phyloP scores from a whole-genome alignment of 2,113 vertebrate genomes.

The Cromileptes altivelis region DNA sequence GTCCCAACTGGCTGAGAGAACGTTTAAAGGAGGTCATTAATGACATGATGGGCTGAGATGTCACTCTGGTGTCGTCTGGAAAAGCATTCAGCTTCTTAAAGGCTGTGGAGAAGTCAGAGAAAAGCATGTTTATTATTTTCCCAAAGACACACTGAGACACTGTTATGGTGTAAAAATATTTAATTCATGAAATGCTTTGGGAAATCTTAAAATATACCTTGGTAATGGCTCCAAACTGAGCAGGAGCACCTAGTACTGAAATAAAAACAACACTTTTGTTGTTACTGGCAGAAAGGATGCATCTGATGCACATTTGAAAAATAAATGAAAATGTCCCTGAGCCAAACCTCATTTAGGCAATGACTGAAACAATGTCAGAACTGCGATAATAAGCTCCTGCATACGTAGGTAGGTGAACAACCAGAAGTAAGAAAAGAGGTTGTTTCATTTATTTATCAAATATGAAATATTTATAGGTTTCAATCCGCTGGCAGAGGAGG shows the following conservation, averaged over 20 bases:
- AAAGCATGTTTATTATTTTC: neutral
- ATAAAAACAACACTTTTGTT: slow-evolving; percentile 7
- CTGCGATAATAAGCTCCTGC: slow-evolving; percentile 52
- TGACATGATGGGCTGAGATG: slow-evolving; percentile 32
- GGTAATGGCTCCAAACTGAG: slow-evolving; percentile 21
- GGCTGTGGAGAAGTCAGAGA: neutral
- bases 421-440: slow-evolving; percentile 76
- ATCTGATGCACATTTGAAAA: slow-evolving; percentile 40
- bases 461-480: slow-evolving; percentile 81
- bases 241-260: neutral
- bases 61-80: slow-evolving; percentile 25
- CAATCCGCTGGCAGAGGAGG: slow-evolving; percentile 75
- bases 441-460: slow-evolving; percentile 84
- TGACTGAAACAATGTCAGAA: slow-evolving; percentile 49
- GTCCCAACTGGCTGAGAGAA: slow-evolving; percentile 39
- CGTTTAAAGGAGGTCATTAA: slow-evolving; percentile 52
- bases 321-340: slow-evolving; percentile 48
- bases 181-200: slow-evolving; percentile 37
- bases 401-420: slow-evolving; percentile 56
- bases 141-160: slow-evolving; percentile 19
- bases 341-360: slow-evolving; percentile 45
- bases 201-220: slow-evolving; percentile 22
- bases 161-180: slow-evolving; percentile 29
- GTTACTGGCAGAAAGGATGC: slow-evolving; percentile 28
- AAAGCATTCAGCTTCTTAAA: neutral